Conservation (phyloP, 2,888 invertebrate species). For the Odontocerum albicorne region DNA sequence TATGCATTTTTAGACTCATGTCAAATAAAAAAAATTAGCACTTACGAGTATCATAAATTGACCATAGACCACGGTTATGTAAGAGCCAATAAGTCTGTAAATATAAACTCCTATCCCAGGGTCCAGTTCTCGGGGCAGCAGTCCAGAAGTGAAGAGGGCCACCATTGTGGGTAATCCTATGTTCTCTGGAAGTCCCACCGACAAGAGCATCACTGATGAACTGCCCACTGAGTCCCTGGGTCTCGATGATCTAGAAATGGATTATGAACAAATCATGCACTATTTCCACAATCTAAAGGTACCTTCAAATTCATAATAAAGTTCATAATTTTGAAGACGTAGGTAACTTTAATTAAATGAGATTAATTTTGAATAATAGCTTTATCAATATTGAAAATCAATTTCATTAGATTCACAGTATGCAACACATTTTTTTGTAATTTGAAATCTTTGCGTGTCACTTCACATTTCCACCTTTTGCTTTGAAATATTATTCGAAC, state of each 20-base stretch:
- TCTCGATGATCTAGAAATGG: slow-evolving; percentile 88
- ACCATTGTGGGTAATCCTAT: slow-evolving; percentile 89
- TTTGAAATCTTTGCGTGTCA: too few relatives aligned
- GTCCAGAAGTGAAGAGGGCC: slow-evolving; percentile 76
- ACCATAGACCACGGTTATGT: too few relatives aligned
- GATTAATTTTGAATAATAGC: not conserved
- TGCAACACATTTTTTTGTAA: too few relatives aligned
- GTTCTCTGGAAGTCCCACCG: slow-evolving; percentile 63
- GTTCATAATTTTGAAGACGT: not conserved
- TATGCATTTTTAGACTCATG: too few relatives aligned
- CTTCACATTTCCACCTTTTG: too few relatives aligned
- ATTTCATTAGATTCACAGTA: too few relatives aligned
- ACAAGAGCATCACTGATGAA: slow-evolving; percentile 51
- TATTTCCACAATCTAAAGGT: slow-evolving; percentile 98
- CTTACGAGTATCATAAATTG: too few relatives aligned
- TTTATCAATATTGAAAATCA: not conserved
- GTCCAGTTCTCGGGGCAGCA: slow-evolving; percentile 46
- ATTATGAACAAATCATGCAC: slow-evolving; percentile 97
- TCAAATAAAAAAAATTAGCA: too few relatives aligned
- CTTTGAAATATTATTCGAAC: too few relatives aligned
- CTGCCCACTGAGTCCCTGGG: slow-evolving; percentile 65
- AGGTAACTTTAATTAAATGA: too few relatives aligned
- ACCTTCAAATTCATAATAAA: slow-evolving; percentile 37
- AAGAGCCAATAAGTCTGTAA: too few relatives aligned
- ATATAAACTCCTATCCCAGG: too few relatives aligned